Evolutionary conservation across 2,113 vertebrate genomes (phyloP).

Genomic region (Perca fluviatilis): DNA sequence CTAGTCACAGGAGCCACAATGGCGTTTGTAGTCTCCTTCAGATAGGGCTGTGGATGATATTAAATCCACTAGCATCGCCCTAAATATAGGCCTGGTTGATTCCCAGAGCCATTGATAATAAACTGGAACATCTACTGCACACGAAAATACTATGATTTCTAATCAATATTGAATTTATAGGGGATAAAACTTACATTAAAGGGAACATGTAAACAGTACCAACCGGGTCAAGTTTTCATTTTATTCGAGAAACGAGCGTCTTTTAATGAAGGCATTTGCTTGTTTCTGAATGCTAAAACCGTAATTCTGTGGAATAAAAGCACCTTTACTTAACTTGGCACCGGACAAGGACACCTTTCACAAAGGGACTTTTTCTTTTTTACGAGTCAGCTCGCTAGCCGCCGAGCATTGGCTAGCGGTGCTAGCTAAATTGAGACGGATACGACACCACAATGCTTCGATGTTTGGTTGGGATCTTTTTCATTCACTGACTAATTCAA

Average conservation of each 20-base stretch:
- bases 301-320: constrained; percentile 79
- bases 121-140: constrained; percentile 89
- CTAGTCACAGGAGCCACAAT: constrained; percentile 85
- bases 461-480: constrained; percentile 64
- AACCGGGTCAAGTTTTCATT: constrained; percentile 89
- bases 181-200: constrained; percentile 86
- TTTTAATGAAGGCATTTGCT: constrained; percentile 80
- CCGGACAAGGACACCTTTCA: constrained; percentile 83
- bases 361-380: constrained; percentile 81
- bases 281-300: constrained; percentile 80
- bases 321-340: constrained; percentile 80
- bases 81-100: constrained; percentile 87
- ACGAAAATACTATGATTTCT: constrained; percentile 88
- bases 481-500: constrained; percentile 54
- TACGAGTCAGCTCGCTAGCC: constrained; percentile 79
- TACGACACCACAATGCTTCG: constrained; percentile 77
- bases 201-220: constrained; percentile 88
- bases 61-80: constrained; percentile 90
- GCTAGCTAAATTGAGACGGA: constrained; percentile 82
- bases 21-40: constrained; percentile 85
- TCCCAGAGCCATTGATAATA: constrained; percentile 88
- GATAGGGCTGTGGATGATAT: constrained; percentile 86
- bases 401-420: constrained; percentile 79
- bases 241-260: constrained; percentile 84
- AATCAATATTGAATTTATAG: constrained; percentile 83